Base-by-base conservation (phyloP, 2,113 vertebrate genomes). In the Callocephalon fimbriatum region DNA sequence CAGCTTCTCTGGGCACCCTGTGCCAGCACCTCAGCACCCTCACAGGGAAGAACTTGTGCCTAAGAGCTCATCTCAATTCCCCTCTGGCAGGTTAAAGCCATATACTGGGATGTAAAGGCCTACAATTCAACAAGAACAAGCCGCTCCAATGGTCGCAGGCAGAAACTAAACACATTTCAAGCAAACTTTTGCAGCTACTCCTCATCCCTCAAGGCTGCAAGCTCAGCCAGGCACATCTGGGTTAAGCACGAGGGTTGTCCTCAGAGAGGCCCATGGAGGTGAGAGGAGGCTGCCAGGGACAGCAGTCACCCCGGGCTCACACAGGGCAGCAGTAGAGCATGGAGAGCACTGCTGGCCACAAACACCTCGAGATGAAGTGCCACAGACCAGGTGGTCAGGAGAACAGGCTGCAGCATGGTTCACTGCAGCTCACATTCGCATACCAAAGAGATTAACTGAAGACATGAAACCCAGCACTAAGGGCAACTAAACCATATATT, bases 131-230 rank as follows among this genome's bases (percentile, higher is more conserved):
- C 17, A 16, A 2, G 3, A 62, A 82, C 10, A 62, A 63, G n/a
- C 29, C 51, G 12, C 40, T 63, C 26, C 1, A 0, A 0, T 10
- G 42, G 11, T 44, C 1, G 0, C 1, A 0, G 27, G 37, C 35
- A 65, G 40, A 42, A 66, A 61, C 5, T 7, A 53, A 51, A 18
- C 10, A 32, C 56, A 7, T 7, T 7, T n/a, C 65, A 75, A 44
- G 23, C 13, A 48, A 80, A 53, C 2, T 16, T 20, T 16, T 65
- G 45, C 50, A 81, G 63, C 70, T 61, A 4, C 35, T 45, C 56
- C 62, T 67, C 45, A 54, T 31, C 14, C 32, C 9, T 1, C 23
- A 14, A 1, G 0, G 3, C 40, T 20, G 29, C 51, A 15, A 50
- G 47, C 61, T 19, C 47, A 66, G 51, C 14, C 38, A 29, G 47